Evolutionary conservation across 2,888 invertebrate genomes (phyloP).

Genomic region (Eupelmus urozonus): DNA sequence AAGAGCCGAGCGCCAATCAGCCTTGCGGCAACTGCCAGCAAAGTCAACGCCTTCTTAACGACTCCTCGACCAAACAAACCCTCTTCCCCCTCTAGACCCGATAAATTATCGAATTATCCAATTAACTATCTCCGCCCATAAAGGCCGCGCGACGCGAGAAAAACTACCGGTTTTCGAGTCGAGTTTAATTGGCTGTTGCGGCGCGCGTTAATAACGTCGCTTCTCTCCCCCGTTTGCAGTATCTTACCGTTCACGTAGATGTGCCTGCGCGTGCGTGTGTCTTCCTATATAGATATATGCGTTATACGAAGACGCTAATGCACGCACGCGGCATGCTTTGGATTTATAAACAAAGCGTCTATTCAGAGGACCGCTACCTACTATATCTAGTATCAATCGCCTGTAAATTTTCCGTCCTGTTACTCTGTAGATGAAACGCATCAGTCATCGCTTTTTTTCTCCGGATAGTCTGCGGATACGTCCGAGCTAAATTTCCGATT

Average conservation of each 20-base stretch:
- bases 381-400: no score
- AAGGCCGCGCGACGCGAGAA: neutral
- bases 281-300: neutral
- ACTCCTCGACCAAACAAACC: no score
- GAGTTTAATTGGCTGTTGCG: conserved; percentile 11
- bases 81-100: no score
- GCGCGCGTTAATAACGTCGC: conserved; percentile 27
- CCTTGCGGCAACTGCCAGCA: no score
- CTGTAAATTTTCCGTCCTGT: no score
- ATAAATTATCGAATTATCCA: conserved; percentile 18
- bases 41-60: no score
- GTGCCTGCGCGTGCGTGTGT: no score
- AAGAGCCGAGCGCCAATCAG: no score
- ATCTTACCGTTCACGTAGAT: neutral
- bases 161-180: conserved; percentile 16
- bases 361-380: neutral
- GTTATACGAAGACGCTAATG: conserved; percentile 30
- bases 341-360: conserved; percentile 26
- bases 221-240: neutral
- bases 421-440: no score
- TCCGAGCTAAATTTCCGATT: no score
- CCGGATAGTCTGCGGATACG: no score
- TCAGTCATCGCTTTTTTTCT: no score
- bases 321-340: conserved; percentile 23
- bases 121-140: conserved; percentile 3